Evolutionary conservation across 2,797 vertebrate species (phyloP), one percentile per base, ranked within the genome.

Genomic region (Chloroceryle amazona): DNA sequence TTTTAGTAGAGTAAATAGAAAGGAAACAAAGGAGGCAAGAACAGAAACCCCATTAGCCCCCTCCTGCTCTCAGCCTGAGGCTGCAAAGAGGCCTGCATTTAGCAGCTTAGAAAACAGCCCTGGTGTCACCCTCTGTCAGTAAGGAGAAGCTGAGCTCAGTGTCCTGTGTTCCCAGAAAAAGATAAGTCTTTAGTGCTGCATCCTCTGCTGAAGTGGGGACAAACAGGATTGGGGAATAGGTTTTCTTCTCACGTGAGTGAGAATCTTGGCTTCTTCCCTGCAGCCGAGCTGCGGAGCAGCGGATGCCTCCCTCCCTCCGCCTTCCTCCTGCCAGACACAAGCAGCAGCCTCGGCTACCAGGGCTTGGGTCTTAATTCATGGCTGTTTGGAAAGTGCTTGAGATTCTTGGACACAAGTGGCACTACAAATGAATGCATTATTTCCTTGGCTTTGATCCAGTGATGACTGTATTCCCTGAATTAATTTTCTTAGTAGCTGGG

Each of bases 381-480:
- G 68, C 88, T 84, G 39, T 70, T 86, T 88, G 81, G 78, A 49
- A 95, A 89, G 80, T 67, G 90, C 86, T 95, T 46, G 60, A 86
- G 73, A 81, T 88, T 93, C 90, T 55, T 91, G 95, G 90, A 80
- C 3, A 21, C 79, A 85, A 95, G 84, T 86, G 90, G 87, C 85
- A 66, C 83, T 95, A 55, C 76, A 71, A 94, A 71, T 35, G 80
- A 96, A 82, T 55, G 66, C 71, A 33, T 96, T 94, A 76, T 95
- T 94, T 89, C 85, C 74, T 94, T 95, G 95, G 95, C 94, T 76
- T 89, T 91, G 44, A 42, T 86, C 95, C 94, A 90, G 70, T 63
- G 81, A 35, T 75, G 94, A 70, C 94, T 93, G 71, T 88, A 65
- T 89, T 84, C 89, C 78, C 66, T 89, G 94, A 93, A 93, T 95